phyloP scores from a whole-genome alignment of 2,797 vertebrate genomes.

The Sebastes goodei region DNA sequence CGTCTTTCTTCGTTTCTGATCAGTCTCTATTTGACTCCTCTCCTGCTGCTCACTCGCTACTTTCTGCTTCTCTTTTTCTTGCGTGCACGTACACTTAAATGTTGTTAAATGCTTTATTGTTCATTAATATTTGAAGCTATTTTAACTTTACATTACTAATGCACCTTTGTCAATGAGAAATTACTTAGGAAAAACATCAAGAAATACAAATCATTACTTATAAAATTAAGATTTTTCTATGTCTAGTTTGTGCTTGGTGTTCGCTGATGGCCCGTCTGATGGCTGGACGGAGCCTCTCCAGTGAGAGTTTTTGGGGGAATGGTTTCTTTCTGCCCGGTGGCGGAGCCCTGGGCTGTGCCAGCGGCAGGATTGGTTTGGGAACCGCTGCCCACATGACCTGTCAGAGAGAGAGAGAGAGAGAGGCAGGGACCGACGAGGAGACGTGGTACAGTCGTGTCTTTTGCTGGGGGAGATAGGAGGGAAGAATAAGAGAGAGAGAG shows the following conservation, averaged over 20 bases:
- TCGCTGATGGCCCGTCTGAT: conserved; percentile 20
- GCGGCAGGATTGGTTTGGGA: conserved; percentile 52
- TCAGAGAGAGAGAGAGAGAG: conserved; percentile 22
- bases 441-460: conserved; percentile 29
- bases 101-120: not conserved
- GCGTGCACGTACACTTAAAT: not conserved
- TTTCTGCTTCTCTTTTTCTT: conserved; percentile 28
- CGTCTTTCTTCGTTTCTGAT: conserved; percentile 50
- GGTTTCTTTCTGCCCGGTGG: conserved; percentile 50
- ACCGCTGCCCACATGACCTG: conserved; percentile 54
- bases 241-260: not conserved
- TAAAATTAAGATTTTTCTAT: not conserved
- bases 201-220: not conserved
- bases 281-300: conserved; percentile 23
- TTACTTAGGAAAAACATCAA: not conserved
- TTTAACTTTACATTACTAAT: not conserved
- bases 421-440: conserved; percentile 35
- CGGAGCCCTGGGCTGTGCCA: conserved; percentile 63
- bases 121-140: not conserved
- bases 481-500: not conserved
- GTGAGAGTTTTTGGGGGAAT: conserved; percentile 38
- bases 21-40: conserved; percentile 38
- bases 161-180: not conserved
- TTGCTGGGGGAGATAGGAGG: conserved; percentile 1
- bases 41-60: conserved; percentile 18